Conservation (phyloP, 1,140 invertebrate species). For the Parasteatoda tepidariorum region DNA sequence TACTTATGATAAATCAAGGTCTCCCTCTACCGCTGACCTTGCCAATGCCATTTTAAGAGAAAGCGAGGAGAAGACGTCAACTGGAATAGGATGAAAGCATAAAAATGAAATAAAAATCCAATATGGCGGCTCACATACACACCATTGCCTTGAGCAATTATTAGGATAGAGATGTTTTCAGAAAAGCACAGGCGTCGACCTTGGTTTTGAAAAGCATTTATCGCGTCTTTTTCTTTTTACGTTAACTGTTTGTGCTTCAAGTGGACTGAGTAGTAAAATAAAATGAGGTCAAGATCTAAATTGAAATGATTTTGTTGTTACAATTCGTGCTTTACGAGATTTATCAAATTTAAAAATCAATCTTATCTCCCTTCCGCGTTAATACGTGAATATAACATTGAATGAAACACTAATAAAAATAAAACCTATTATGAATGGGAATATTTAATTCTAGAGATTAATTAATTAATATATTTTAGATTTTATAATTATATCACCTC, state of each 20-base stretch:
- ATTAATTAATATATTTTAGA: too few relatives aligned
- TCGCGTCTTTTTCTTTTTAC: not conserved
- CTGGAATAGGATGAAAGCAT: slow-evolving; percentile 5
- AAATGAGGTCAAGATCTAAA: slow-evolving; percentile 48
- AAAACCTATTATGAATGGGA: too few relatives aligned
- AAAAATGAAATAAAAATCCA: slow-evolving; percentile 28
- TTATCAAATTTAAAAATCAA: not conserved
- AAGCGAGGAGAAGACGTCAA: slow-evolving; percentile 30
- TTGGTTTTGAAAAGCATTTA: slow-evolving; percentile 38
- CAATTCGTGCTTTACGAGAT: too few relatives aligned
- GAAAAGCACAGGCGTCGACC: slow-evolving; percentile 28
- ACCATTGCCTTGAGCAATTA: slow-evolving; percentile 55
- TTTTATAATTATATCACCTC: too few relatives aligned
- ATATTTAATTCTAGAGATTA: too few relatives aligned
- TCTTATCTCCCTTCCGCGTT: slow-evolving; percentile 18
- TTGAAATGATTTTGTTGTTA: slow-evolving; percentile 8
- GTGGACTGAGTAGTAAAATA: slow-evolving; percentile 4
- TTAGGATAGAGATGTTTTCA: slow-evolving; percentile 49
- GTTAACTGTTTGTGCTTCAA: slow-evolving; percentile 16
- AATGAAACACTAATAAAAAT: too few relatives aligned
- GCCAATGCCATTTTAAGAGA: slow-evolving; percentile 14
- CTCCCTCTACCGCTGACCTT: slow-evolving; percentile 31
- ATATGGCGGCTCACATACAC: slow-evolving; percentile 33
- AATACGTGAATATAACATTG: not conserved
- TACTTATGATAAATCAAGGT: slow-evolving; percentile 11